phyloP scores from a whole-genome alignment of 2,113 vertebrate species.

The Microcebus griseorufus region DNA sequence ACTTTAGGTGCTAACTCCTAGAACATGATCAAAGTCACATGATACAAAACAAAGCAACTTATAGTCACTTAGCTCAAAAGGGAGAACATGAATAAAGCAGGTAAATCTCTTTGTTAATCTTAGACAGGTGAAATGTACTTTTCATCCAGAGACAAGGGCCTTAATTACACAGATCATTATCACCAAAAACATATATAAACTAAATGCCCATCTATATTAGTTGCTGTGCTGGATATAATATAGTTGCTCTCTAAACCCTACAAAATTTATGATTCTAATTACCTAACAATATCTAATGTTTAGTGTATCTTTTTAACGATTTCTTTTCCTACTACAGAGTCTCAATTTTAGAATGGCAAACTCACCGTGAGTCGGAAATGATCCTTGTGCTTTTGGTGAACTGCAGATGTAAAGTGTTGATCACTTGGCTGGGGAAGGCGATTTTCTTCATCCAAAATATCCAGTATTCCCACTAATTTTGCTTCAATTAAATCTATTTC shows the following conservation, averaged over 20 bases:
- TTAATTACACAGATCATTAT: not conserved
- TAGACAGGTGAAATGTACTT: not conserved
- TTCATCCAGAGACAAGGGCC: not conserved
- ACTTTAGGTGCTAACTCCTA: not conserved
- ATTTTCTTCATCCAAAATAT: slow-evolving; percentile 99
- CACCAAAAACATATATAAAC: not conserved
- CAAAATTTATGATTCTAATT: not conserved
- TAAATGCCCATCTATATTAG: not conserved
- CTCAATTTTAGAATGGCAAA: slow-evolving; percentile 33
- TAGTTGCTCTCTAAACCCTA: not conserved
- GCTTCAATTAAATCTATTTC: slow-evolving; percentile 96
- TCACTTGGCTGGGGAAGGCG: slow-evolving; percentile 97
- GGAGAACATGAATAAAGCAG: not conserved
- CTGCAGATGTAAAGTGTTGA: slow-evolving; percentile 95
- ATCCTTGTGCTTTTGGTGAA: slow-evolving; percentile 96
- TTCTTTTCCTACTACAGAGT: not conserved
- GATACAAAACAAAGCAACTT: not conserved
- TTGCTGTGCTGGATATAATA: not conserved
- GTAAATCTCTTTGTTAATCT: not conserved
- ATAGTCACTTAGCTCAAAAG: not conserved
- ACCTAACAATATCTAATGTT: not conserved
- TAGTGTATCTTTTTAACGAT: not conserved
- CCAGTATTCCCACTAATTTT: slow-evolving; percentile 94
- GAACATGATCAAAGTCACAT: not conserved
- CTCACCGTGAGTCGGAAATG: slow-evolving; percentile 97